These are phyloP conservation scores for Scomber scombrus DNA, from an alignment of 2,113 vertebrate species.

Conservation along the genomic window DNA sequence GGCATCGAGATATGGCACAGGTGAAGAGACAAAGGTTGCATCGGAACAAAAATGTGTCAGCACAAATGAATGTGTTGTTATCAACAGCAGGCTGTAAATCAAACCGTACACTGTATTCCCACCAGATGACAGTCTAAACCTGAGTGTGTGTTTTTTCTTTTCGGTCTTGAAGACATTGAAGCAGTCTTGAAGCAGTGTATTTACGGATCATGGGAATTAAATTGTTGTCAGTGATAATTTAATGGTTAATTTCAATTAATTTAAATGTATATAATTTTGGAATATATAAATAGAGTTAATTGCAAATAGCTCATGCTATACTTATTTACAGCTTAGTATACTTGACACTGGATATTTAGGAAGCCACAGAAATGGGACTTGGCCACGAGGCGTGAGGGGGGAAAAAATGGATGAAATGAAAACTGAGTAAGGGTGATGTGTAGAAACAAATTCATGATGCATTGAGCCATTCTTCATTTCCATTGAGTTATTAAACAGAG, in stretches of 20 bases:
- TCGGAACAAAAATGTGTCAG: constrained; percentile 71
- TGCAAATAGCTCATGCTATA: too few relatives aligned
- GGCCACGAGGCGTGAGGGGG: constrained; percentile 11
- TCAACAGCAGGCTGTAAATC: constrained; percentile 57
- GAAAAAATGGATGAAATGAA: constrained; percentile 38
- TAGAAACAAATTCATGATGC: constrained; percentile 66
- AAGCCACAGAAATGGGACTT: constrained; percentile 32
- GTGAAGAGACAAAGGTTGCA: constrained; percentile 59
- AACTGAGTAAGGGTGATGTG: constrained; percentile 58
- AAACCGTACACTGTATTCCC: constrained; percentile 52
- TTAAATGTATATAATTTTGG: neutral
- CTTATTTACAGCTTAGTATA: constrained; percentile 2
- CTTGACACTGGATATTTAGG: constrained; percentile 36
- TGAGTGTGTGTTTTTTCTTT: constrained; percentile 27
- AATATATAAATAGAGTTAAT: neutral
- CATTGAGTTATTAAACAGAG: constrained; percentile 75
- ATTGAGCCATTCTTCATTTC: constrained; percentile 71
- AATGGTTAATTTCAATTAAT: neutral
- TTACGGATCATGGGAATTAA: constrained; percentile 9
- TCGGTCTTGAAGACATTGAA: constrained; percentile 3
- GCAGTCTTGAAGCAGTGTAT: constrained; percentile 6
- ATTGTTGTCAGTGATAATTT: neutral
- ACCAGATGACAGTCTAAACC: constrained; percentile 35
- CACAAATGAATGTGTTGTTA: constrained; percentile 68
- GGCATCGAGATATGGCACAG: constrained; percentile 63